Conservation (phyloP, 2,888 invertebrate species). For the Maniola hyperantus region DNA sequence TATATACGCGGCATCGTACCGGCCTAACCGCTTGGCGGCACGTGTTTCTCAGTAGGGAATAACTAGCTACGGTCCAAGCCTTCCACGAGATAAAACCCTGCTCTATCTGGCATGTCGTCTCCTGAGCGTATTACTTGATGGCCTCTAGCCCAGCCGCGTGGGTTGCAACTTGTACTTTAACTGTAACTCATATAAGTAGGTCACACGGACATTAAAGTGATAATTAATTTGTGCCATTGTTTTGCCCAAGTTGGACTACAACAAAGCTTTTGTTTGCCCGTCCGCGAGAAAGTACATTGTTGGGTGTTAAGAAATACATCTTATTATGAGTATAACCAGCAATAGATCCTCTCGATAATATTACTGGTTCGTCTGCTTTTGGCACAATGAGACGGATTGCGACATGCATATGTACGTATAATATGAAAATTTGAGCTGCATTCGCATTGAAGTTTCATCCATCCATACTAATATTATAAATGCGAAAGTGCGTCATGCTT, state of each 20-base stretch:
- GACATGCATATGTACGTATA: not conserved
- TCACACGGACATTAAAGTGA: slow-evolving; percentile 48
- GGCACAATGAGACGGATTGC: slow-evolving; percentile 5
- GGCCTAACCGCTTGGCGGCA: too few relatives aligned
- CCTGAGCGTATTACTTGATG: not conserved
- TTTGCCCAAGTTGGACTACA: slow-evolving; percentile 39
- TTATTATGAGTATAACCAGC: not conserved
- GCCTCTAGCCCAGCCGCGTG: slow-evolving; percentile 46
- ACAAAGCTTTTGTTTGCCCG: slow-evolving; percentile 39
- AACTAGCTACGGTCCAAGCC: too few relatives aligned
- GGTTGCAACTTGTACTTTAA: slow-evolving; percentile 44
- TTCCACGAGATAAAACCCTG: not conserved
- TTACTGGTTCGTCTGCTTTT: slow-evolving; percentile 12
- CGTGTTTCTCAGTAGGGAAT: too few relatives aligned
- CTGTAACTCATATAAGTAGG: slow-evolving; percentile 50
- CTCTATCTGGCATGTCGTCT: not conserved
- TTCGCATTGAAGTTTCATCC: too few relatives aligned
- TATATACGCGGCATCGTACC: too few relatives aligned
- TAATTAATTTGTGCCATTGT: slow-evolving; percentile 50
- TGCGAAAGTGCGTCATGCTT: too few relatives aligned
- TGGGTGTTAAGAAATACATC: slow-evolving; percentile 26
- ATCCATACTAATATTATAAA: too few relatives aligned
- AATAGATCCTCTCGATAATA: slow-evolving; percentile 12
- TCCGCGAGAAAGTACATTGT: slow-evolving; percentile 34
- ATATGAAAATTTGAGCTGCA: not conserved